A percentile compares a stretch with the other conserved stretches of the same genome.
These are phyloP conservation scores for Dicyrtoma fusca DNA, from an alignment of 2,888 invertebrate genomes.

Conservation along the genomic window DNA sequence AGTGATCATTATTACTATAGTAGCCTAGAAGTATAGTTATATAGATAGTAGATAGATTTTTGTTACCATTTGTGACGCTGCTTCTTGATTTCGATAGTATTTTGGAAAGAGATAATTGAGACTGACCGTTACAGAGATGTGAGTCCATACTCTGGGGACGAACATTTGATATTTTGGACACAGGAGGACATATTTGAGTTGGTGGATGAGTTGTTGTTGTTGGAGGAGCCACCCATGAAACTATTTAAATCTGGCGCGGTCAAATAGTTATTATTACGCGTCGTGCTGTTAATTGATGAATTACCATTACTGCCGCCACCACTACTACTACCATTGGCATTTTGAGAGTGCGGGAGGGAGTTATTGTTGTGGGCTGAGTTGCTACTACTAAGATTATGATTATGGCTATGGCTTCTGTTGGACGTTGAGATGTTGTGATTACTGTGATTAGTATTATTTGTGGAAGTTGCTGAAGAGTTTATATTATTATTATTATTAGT, in stretches of 20 bases:
- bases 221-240: constrained; percentile 41
- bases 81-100: too few species aligned
- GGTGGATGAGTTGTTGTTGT: constrained; percentile 22
- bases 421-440: constrained; percentile 9
- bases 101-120: constrained; percentile 7
- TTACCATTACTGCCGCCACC: not conserved
- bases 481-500: constrained; percentile 29
- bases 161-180: constrained; percentile 50
- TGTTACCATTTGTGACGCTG: too few species aligned
- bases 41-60: too few species aligned
- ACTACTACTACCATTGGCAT: not conserved
- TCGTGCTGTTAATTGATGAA: constrained; percentile 38
- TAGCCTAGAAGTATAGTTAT: too few species aligned
- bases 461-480: constrained; percentile 18
- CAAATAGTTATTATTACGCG: constrained; percentile 51
- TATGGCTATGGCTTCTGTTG: too few species aligned
- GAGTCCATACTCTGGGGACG: constrained; percentile 75
- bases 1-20: too few species aligned
- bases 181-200: constrained; percentile 21
- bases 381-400: too few species aligned
- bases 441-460: constrained; percentile 13
- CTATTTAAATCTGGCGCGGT: constrained; percentile 49
- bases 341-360: too few species aligned
- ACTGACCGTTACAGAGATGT: constrained; percentile 61
- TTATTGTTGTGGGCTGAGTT: too few species aligned